Conservation (phyloP, 2,113 vertebrate species). For the Narcine bancroftii region DNA sequence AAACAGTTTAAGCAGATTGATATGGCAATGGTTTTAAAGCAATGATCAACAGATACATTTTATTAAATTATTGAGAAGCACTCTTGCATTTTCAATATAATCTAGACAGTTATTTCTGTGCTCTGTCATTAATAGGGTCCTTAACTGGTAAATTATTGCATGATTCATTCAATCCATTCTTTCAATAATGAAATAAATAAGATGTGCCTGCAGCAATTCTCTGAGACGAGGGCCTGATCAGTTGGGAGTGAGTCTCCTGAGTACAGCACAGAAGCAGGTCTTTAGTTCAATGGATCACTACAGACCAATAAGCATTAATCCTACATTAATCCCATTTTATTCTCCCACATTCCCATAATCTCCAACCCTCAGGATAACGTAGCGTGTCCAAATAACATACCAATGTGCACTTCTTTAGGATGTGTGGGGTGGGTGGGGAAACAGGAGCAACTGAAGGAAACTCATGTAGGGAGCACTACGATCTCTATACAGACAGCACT, state of each 20-base stretch:
- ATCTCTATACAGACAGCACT: no score
- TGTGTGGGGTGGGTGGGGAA: no score
- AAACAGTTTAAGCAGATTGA: not conserved
- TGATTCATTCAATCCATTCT: not conserved
- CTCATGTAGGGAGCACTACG: no score
- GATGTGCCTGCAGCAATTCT: not conserved
- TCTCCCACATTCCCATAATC: no score
- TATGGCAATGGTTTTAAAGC: not conserved
- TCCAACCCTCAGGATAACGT: no score
- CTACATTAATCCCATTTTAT: no score
- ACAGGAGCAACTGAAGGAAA: no score
- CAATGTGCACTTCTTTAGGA: no score
- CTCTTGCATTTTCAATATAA: not conserved
- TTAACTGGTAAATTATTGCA: not conserved
- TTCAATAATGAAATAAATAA: not conserved
- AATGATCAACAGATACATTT: not conserved
- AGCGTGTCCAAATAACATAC: no score
- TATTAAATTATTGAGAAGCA: not conserved
- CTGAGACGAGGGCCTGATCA: not conserved
- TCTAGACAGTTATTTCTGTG: not conserved
- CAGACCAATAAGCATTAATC: no score
- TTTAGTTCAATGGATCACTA: no score
- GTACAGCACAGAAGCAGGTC: no score
- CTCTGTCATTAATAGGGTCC: not conserved
- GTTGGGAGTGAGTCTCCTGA: not conserved